Percentiles rank a stretch among this genome's conserved stretches.
These are phyloP conservation scores for Teleiodes luculella DNA, from an alignment of 2,888 invertebrate species.

Conservation along the genomic window DNA sequence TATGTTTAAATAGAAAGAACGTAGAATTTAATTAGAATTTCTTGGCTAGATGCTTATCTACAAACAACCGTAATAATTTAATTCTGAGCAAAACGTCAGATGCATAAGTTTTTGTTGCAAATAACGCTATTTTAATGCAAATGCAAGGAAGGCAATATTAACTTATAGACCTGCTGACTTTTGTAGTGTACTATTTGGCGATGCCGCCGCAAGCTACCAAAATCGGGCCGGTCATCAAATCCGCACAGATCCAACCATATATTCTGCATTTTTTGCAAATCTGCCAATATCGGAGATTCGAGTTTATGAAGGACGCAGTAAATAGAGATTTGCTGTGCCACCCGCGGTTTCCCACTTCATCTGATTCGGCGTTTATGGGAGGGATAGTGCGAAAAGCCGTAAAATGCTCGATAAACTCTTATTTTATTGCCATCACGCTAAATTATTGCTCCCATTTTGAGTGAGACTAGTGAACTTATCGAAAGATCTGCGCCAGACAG, in stretches of 20 bases:
- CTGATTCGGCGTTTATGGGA: conserved; percentile 66
- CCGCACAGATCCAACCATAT: conserved; percentile 12
- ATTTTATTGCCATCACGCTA: conserved; percentile 57
- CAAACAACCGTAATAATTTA: conserved; percentile 1
- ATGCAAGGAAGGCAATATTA: no score
- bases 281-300: conserved; percentile 30
- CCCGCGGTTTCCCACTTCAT: conserved; percentile 59
- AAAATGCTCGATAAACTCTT: conserved; percentile 65
- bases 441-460: conserved; percentile 52
- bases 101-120: not conserved
- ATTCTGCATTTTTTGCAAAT: conserved; percentile 17
- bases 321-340: conserved; percentile 54
- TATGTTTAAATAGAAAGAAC: not conserved
- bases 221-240: conserved; percentile 12
- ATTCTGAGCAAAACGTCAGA: not conserved
- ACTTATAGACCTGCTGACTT: no score
- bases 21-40: no score
- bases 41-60: not conserved
- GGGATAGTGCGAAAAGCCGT: conserved; percentile 63
- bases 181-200: not conserved
- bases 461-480: conserved; percentile 43
- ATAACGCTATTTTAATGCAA: not conserved
- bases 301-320: conserved; percentile 46
- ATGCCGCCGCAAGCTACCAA: not conserved
- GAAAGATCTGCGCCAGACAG: conserved; percentile 23